These are phyloP conservation scores for Polyommatus iphigenia DNA, from an alignment of 2,888 invertebrate genomes.

Conservation along the genomic window DNA sequence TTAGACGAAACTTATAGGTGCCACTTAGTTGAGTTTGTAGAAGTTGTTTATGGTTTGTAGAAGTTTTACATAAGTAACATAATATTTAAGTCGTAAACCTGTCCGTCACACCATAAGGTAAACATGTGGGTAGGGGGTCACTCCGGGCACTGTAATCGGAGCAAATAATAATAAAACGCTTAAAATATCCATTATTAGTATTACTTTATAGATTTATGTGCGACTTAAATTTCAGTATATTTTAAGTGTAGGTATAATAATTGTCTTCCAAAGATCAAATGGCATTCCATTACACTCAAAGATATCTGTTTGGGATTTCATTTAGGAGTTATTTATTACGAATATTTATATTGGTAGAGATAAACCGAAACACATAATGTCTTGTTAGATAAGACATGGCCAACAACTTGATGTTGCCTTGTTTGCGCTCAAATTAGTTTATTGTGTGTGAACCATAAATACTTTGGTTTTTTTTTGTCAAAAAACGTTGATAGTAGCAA, in stretches of 20 bases:
- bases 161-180: background rate
- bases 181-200: background rate
- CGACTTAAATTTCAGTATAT: background rate
- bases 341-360: background rate
- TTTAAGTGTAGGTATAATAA: background rate
- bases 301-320: background rate
- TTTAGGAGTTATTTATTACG: background rate
- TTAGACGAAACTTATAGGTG: too few species aligned
- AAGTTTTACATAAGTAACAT: too few species aligned
- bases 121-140: slow-evolving; percentile 1
- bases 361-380: background rate
- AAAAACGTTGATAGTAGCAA: background rate
- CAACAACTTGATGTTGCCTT: background rate
- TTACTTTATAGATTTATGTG: background rate
- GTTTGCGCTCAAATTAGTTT: background rate
- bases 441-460: background rate
- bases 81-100: background rate
- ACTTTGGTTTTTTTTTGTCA: background rate
- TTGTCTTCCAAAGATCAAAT: slow-evolving; percentile 5
- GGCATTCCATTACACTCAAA: slow-evolving; percentile 6
- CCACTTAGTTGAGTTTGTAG: too few species aligned
- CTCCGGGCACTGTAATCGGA: background rate
- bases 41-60: too few species aligned
- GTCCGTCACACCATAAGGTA: background rate
- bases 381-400: background rate